phyloP scores from a whole-genome alignment of 2,888 invertebrate species.

The Cacoxenus indagator region DNA sequence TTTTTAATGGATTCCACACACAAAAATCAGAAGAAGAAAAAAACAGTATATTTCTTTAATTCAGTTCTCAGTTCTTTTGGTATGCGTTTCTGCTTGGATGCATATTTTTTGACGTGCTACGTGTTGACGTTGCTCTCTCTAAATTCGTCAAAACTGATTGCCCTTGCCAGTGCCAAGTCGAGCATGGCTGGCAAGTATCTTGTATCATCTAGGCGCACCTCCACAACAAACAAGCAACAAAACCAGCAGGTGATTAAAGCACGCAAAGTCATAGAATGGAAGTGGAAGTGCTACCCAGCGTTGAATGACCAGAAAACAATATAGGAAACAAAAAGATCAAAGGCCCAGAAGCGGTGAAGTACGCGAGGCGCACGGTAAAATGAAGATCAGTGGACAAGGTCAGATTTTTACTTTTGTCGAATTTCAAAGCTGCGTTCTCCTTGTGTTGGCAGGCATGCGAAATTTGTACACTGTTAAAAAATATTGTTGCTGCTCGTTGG shows the following conservation, averaged over 20 bases:
- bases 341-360: neutral
- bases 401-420: conserved; percentile 2
- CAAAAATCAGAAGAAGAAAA: neutral
- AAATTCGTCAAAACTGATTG: conserved; percentile 50
- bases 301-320: neutral
- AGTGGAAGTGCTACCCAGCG: neutral
- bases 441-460: conserved; percentile 5
- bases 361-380: neutral
- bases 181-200: conserved; percentile 52
- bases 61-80: conserved; percentile 27
- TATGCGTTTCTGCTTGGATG: conserved; percentile 58
- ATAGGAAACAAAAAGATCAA: neutral
- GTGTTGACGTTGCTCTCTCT: neutral
- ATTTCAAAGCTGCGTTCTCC: neutral
- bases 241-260: conserved; percentile 42
- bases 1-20: neutral
- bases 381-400: conserved; percentile 18
- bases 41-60: neutral
- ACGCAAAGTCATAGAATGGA: conserved; percentile 14
- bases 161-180: conserved; percentile 61
- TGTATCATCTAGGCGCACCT: too few relatives aligned
- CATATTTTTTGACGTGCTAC: conserved; percentile 44
- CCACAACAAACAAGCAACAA: neutral
- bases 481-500: too few relatives aligned
- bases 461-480: neutral